Evolutionary conservation across 2,113 vertebrate genomes (phyloP), one percentile per base, ranked within the genome.

Genomic region (Chaetorhynchus papuensis): DNA sequence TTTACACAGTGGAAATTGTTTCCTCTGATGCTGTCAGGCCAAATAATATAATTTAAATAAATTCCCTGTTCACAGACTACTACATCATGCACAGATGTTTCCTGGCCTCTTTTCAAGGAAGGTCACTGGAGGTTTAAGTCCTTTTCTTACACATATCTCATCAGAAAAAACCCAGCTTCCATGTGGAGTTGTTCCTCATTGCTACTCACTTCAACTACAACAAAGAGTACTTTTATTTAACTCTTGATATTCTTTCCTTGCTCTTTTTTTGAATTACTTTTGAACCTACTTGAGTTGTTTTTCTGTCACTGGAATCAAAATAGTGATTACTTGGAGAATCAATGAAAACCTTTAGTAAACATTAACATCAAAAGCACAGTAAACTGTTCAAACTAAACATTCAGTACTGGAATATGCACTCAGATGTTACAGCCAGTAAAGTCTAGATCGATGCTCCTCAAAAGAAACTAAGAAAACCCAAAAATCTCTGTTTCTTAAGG

Each of bases 1-100:
- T 39, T 74, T 75, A 87, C 44, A 71, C 16, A 91, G 86, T 71
- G 44, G 39, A 83, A 93, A 87, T 33, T 23, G 35, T 71, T 95
- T 87, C 47, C 61, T 77, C 52, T 78, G 52, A 66, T 28, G 78
- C 8, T 71, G 56, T 75, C 47, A 89, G 37, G 41, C n/a, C 78
- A 90, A 92, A 75, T 66, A 74, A 52, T 33, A 4, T 56, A 59
- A 60, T 64, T 64, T 31, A 86, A 82, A 78, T 71, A 83, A 91
- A 92, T 78, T 84, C 83, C 15, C 56, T 42, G 24, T 44, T 81
- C 44, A 74, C 33, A 89, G 83, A 39, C 42, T 77, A 86, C 88
- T 66, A 93, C 65, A 64, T 89, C 60, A 95, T 37, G 31, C 57
- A 78, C 89, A 95, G 91, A 82, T 92, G 89, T 86, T 95, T 97